phyloP scores from a whole-genome alignment of 37 sponge, comb jelly and placozoan species.

The Eunapius fragilis region DNA sequence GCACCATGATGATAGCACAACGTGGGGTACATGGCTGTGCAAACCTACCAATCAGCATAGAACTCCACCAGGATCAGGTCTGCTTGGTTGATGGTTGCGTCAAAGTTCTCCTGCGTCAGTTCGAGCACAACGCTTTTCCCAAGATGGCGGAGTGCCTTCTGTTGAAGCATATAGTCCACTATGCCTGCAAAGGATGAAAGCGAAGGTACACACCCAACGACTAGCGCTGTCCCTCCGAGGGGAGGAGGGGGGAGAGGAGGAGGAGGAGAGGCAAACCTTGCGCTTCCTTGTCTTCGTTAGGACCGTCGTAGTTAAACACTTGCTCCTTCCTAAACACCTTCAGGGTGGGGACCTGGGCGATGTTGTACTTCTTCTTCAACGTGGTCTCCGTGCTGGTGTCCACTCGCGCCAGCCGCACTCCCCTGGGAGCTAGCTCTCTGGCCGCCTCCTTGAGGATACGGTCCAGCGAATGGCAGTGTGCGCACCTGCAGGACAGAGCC shows the following conservation, averaged over 20 bases:
- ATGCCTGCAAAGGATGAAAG: conserved; percentile 13
- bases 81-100: conserved; percentile 43
- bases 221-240: no score
- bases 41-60: conserved; percentile 90
- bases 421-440: conserved; percentile 16
- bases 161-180: conserved; percentile 20
- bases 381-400: conserved; percentile 62
- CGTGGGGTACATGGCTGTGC: no score
- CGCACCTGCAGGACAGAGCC: conserved; percentile 89
- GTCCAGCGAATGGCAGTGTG: conserved; percentile 75
- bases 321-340: conserved; percentile 35
- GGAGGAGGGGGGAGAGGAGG: no score
- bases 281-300: conserved; percentile 24
- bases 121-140: conserved; percentile 48
- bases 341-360: conserved; percentile 34
- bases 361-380: conserved; percentile 42
- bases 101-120: conserved; percentile 81
- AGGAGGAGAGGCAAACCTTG: not conserved
- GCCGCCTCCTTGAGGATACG: conserved; percentile 83
- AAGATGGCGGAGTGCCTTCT: not conserved
- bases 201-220: no score
- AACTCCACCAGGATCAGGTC: conserved; percentile 90
- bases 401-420: conserved; percentile 71
- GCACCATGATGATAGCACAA: no score
- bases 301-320: conserved; percentile 51